Conservation (phyloP, 2,888 invertebrate genomes). For the Euproctis similis region DNA sequence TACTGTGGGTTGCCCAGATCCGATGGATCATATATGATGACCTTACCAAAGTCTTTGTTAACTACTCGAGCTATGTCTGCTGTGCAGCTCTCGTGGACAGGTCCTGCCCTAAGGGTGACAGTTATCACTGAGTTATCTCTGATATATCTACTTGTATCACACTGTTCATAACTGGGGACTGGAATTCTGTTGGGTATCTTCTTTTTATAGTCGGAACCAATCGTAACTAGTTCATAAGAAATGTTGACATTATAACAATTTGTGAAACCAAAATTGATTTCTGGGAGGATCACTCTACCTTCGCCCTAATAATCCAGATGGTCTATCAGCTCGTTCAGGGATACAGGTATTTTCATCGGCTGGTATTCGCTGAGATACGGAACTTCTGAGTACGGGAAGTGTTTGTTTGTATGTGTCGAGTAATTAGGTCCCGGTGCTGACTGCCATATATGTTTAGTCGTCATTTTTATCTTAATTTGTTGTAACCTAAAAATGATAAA, state of each 20-base stretch:
- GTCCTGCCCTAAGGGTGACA: conserved; percentile 26
- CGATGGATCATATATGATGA: conserved; percentile 28
- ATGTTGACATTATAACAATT: conserved; percentile 41
- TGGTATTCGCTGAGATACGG: conserved; percentile 37
- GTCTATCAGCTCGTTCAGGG: conserved; percentile 18
- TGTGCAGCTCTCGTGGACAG: conserved; percentile 37
- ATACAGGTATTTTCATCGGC: conserved; percentile 28
- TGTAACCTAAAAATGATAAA: too few species aligned
- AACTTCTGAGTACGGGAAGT: conserved; percentile 38
- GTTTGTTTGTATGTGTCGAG: conserved; percentile 23
- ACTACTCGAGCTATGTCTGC: conserved; percentile 36
- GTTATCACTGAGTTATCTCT: conserved; percentile 36
- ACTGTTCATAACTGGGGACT: conserved; percentile 27
- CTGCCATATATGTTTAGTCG: conserved; percentile 8
- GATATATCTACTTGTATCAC: conserved; percentile 36
- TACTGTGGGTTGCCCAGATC: conserved; percentile 23
- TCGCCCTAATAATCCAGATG: conserved; percentile 47
- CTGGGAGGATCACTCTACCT: conserved; percentile 23
- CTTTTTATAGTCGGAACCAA: conserved; percentile 26
- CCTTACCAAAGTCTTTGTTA: conserved; percentile 24
- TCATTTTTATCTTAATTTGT: too few species aligned
- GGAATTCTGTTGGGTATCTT: conserved; percentile 44
- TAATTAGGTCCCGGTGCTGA: conserved; percentile 30
- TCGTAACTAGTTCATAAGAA: conserved; percentile 30
- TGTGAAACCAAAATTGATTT: conserved; percentile 27